Evolutionary conservation across 2,888 invertebrate genomes (phyloP).

Genomic region (Meiosimyza platycephala): DNA sequence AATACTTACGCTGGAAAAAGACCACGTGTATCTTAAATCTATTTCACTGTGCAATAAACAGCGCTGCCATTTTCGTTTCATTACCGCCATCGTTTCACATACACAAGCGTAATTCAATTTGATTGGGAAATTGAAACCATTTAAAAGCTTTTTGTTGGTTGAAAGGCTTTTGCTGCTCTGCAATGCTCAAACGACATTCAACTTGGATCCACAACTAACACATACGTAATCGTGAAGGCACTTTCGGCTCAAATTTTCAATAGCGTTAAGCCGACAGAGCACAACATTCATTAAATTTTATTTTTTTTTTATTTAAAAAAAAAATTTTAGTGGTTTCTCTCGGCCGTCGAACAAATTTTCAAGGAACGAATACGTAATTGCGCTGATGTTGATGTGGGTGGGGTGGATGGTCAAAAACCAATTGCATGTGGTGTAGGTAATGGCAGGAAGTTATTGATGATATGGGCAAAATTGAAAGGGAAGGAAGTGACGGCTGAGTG

Average conservation of each 20-base stretch:
- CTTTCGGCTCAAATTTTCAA: not conserved
- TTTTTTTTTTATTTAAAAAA: too few relatives aligned
- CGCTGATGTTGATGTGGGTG: not conserved
- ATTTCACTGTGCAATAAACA: too few relatives aligned
- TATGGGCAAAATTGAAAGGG: too few relatives aligned
- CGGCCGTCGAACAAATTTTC: not conserved
- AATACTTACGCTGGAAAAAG: too few relatives aligned
- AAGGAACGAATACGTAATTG: not conserved
- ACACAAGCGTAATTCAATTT: slow-evolving; percentile 33
- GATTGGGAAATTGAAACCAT: slow-evolving; percentile 34
- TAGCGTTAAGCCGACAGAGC: slow-evolving; percentile 16
- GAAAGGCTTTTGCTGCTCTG: not conserved
- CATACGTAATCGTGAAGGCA: too few relatives aligned
- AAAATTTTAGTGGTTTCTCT: not conserved
- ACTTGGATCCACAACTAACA: not conserved
- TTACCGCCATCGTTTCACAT: not conserved
- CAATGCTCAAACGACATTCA: not conserved
- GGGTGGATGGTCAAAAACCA: not conserved
- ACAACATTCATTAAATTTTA: not conserved
- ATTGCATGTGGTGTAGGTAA: not conserved
- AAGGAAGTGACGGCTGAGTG: not conserved
- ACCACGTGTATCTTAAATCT: too few relatives aligned
- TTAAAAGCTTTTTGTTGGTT: slow-evolving; percentile 24
- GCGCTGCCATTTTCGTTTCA: not conserved
- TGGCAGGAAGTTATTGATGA: too few relatives aligned